These are phyloP conservation scores for Hemibagrus guttatus DNA, from an alignment of 2,797 vertebrate species.

Conservation along the genomic window DNA sequence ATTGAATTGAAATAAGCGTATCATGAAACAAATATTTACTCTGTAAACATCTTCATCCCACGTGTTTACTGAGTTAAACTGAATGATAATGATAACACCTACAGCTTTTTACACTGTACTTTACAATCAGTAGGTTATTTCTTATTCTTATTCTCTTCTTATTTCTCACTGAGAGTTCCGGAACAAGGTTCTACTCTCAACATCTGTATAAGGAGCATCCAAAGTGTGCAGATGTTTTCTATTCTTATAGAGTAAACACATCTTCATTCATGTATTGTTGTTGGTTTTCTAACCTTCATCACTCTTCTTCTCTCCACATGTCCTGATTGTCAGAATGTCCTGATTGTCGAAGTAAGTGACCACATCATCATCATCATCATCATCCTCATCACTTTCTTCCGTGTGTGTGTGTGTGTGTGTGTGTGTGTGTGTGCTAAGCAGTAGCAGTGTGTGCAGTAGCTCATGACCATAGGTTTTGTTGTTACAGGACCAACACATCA, in stretches of 20 bases:
- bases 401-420: not conserved
- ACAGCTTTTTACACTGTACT: not conserved
- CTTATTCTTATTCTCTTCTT: too few species aligned
- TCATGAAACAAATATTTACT: too few species aligned
- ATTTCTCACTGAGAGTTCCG: not conserved
- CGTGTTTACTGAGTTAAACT: not conserved
- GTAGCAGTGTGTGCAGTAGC: not conserved
- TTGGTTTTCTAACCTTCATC: not conserved
- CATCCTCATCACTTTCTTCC: not conserved
- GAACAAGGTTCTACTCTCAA: not conserved
- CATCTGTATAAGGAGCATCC: not conserved
- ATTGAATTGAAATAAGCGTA: too few species aligned
- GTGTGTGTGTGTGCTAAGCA: not conserved
- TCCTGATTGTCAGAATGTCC: constrained; percentile 53
- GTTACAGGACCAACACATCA: not conserved
- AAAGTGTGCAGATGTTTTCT: not conserved
- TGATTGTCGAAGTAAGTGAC: constrained; percentile 62
- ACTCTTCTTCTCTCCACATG: constrained; percentile 32
- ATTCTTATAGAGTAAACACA: not conserved
- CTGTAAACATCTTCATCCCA: not conserved
- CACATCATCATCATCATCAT: not conserved
- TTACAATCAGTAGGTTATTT: not conserved
- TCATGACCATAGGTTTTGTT: not conserved
- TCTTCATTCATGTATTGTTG: not conserved
- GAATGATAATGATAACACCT: not conserved